Percentiles rank a stretch among this genome's conserved stretches.
Evolutionary conservation across 1,140 invertebrate genomes (phyloP).

Genomic region (Penaeus vannamei): DNA sequence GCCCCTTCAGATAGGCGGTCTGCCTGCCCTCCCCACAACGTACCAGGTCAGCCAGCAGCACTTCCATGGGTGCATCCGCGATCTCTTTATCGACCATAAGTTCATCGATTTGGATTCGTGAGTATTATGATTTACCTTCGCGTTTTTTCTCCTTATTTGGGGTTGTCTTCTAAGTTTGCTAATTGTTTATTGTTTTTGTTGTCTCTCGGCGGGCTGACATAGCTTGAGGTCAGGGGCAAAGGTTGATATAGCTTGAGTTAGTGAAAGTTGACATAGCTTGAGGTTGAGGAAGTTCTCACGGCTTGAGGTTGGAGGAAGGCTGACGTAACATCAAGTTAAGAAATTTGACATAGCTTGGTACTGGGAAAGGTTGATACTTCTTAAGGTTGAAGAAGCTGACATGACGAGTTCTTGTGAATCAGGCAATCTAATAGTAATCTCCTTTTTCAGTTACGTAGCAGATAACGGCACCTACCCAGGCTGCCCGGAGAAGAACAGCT

Average conservation of each 20-base stretch:
- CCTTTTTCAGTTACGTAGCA: constrained; percentile 81
- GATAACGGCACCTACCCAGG: constrained; percentile 91
- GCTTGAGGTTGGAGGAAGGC: too few relatives aligned
- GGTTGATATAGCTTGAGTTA: too few relatives aligned
- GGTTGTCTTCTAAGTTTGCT: background rate
- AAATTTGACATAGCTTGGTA: too few relatives aligned
- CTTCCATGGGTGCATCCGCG: constrained; percentile 92
- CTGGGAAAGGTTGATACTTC: too few relatives aligned
- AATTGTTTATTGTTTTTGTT: background rate
- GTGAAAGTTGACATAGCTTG: too few relatives aligned
- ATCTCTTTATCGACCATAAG: constrained; percentile 89
- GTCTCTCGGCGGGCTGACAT: too few relatives aligned
- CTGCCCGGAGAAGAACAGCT: constrained; percentile 87
- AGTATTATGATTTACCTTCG: constrained; percentile 42
- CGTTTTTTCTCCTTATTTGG: background rate
- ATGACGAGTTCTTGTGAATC: too few relatives aligned
- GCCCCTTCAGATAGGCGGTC: constrained; percentile 93
- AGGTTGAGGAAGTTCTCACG: too few relatives aligned
- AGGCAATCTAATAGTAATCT: background rate
- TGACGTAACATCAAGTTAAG: too few relatives aligned
- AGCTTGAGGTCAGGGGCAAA: too few relatives aligned
- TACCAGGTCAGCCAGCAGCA: constrained; percentile 88
- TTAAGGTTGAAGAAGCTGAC: too few relatives aligned
- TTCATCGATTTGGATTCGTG: constrained; percentile 90
- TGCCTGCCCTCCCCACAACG: constrained; percentile 83